Base-by-base conservation (phyloP, 2,113 vertebrate species). In the Merops nubicus region DNA sequence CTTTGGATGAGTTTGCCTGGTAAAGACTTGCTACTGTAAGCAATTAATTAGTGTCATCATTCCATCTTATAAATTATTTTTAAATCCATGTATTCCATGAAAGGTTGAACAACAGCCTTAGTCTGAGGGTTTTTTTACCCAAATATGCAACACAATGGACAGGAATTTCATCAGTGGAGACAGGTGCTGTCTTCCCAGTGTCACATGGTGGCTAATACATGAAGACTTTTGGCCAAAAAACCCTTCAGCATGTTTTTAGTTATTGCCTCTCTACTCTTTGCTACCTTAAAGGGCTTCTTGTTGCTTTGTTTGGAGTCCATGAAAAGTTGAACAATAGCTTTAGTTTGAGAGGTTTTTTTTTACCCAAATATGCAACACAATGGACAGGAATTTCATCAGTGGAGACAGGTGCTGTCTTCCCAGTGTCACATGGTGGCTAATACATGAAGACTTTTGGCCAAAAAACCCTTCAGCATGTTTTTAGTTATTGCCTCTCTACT, bases 211-310 rank as follows among this genome's bases (percentile, higher is more conserved):
- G 23, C 8, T 33, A 9, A 15, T 5, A 23, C 8, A 22, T 15
- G 21, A 79, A 51, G 54, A 33, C 5, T 75, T 78, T 42, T 53
- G 33, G 31, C 50, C 21, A n/a, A 31, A 62, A 57, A 38, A 26
- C 31, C 21, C 7, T 2, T 9, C 54, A 18, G 11, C 0, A 0
- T 34, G 8, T 3, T 47, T 79, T 60, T 43, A 43, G 25, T n/a
- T 63, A 3, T 19, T 22, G n/a, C 38, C 28, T 69, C 47, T 22
- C 19, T 36, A 8, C 36, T 11, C 17, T 73, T 68, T 38, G 48
- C 6, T 57, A 6, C 17, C 15, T 14, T 6, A 22, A 63, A 34
- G 28, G 5, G 6, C 5, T 67, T 34, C 45, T 77, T 72, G 53
- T 11, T 6, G 3, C 40, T 40, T 31, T 21, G 5, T 42, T 83